Evolutionary conservation across 2,888 invertebrate genomes (phyloP).

Genomic region (Mesochorus sp.): DNA sequence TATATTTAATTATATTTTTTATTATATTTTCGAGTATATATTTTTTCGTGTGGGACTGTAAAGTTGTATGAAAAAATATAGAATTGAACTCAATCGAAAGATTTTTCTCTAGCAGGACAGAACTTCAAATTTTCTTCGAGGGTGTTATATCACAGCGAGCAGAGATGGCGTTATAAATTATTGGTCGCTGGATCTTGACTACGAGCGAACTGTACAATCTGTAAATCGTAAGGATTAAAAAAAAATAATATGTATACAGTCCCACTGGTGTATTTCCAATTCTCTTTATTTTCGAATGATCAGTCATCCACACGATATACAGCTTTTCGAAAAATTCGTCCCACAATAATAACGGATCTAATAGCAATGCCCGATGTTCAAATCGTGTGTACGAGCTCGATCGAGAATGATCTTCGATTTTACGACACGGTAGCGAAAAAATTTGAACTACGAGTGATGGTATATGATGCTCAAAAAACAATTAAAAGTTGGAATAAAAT

Average conservation of each 20-base stretch:
- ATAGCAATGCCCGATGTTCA: constrained; percentile 90
- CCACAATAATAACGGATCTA: constrained; percentile 90
- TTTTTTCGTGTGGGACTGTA: too few species aligned
- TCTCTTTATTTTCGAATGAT: neutral
- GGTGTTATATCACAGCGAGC: constrained; percentile 89
- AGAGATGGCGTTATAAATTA: constrained; percentile 90
- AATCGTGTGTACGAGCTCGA: constrained; percentile 89
- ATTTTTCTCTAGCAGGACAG: constrained; percentile 81
- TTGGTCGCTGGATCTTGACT: constrained; percentile 89
- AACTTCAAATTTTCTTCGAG: constrained; percentile 85
- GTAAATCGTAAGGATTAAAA: constrained; percentile 84
- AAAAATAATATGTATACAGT: neutral
- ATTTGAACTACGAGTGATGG: constrained; percentile 88
- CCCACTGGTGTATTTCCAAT: neutral
- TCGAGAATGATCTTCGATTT: constrained; percentile 90
- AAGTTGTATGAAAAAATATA: too few species aligned
- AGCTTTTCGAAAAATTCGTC: constrained; percentile 85
- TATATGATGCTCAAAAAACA: constrained; percentile 43
- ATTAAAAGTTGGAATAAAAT: neutral
- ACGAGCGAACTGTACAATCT: constrained; percentile 86
- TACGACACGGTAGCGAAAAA: constrained; percentile 90
- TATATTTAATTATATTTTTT: too few species aligned
- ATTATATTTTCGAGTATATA: too few species aligned
- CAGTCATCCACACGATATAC: too few species aligned
- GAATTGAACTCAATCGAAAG: neutral